Evolutionary conservation across 2,797 vertebrate genomes (phyloP).

Genomic region (Poecilia wingei): DNA sequence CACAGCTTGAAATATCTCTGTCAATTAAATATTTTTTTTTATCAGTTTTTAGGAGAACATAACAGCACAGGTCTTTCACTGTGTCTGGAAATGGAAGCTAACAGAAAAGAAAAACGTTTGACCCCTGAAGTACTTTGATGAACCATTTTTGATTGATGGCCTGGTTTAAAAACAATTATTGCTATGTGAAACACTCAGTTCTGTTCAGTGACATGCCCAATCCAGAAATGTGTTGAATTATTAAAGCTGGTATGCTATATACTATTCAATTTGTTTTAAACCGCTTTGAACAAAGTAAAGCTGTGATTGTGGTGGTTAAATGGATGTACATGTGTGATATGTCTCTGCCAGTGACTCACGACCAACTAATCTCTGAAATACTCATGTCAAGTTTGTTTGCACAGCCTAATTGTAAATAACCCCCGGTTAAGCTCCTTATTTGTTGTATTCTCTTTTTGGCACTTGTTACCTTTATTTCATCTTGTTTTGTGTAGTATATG

Average conservation of each 20-base stretch:
- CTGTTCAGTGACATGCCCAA: background rate
- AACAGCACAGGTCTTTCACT: background rate
- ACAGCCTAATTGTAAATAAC: constrained; percentile 12
- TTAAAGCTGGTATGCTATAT: background rate
- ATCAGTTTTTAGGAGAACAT: background rate
- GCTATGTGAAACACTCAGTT: background rate
- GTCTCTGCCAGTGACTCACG: constrained; percentile 34
- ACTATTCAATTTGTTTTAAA: background rate
- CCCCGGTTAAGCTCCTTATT: too few species aligned
- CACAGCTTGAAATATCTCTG: background rate
- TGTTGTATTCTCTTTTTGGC: too few species aligned
- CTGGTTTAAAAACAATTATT: background rate
- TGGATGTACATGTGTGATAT: background rate
- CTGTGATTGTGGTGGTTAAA: background rate
- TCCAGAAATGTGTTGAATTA: background rate
- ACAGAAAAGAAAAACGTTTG: background rate
- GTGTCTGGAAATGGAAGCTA: background rate
- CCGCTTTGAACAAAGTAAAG: background rate
- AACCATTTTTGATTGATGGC: background rate
- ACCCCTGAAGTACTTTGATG: background rate
- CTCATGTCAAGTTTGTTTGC: constrained; percentile 44
- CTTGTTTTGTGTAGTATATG: too few species aligned
- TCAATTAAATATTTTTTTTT: background rate
- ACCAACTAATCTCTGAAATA: constrained; percentile 19
- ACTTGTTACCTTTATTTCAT: too few species aligned